These are phyloP conservation scores for Tillus elongatus DNA, from an alignment of 2,888 invertebrate genomes.

Conservation along the genomic window DNA sequence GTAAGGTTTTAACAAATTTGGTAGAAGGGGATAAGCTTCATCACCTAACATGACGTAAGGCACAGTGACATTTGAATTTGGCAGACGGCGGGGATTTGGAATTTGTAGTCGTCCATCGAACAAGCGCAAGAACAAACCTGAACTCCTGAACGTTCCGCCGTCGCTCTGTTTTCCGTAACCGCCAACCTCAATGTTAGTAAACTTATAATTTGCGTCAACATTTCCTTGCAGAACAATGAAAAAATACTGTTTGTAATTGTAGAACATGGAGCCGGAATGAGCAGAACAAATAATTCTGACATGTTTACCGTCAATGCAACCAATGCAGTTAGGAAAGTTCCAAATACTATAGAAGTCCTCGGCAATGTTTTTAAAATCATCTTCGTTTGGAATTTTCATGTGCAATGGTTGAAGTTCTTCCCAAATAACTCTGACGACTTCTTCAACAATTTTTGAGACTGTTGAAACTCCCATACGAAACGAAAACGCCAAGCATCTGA, in stretches of 20 bases:
- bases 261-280: constrained; percentile 6
- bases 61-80: too few relatives aligned
- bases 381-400: constrained; percentile 1
- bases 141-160: constrained; percentile 8
- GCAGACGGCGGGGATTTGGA: not conserved
- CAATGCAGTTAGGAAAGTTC: constrained; percentile 9
- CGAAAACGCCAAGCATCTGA: constrained; percentile 7
- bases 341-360: constrained; percentile 5
- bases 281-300: not conserved
- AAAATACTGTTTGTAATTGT: too few relatives aligned
- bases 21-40: not conserved
- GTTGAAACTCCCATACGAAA: too few relatives aligned
- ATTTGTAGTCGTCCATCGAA: constrained; percentile 3
- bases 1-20: too few relatives aligned
- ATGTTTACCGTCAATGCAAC: constrained; percentile 7
- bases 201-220: constrained; percentile 8
- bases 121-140: constrained; percentile 6
- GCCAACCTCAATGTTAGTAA: constrained; percentile 10
- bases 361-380: not conserved
- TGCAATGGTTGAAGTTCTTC: too few relatives aligned
- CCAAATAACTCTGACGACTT: too few relatives aligned
- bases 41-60: too few relatives aligned
- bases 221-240: constrained; percentile 8
- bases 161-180: constrained; percentile 18
- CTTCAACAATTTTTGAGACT: too few relatives aligned